phyloP scores from a whole-genome alignment of 2,113 vertebrate species.

The Mus spicilegus region DNA sequence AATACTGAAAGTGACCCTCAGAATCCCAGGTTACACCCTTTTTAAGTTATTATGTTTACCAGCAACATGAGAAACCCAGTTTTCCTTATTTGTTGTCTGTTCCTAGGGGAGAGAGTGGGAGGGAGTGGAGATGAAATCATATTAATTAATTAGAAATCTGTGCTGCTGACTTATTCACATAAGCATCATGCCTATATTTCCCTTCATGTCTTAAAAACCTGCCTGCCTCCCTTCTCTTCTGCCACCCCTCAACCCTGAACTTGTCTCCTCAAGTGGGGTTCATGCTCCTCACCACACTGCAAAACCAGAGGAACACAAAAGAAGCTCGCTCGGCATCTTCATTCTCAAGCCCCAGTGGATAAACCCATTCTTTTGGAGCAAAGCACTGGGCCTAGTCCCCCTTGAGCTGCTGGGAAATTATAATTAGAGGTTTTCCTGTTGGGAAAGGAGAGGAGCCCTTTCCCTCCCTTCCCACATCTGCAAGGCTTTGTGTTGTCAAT shows the following conservation, averaged over 20 bases:
- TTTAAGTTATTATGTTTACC: constrained; percentile 16
- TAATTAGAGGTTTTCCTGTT: constrained; percentile 81
- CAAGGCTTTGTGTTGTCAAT: constrained; percentile 45
- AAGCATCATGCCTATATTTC: not conserved
- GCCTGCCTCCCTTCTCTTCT: not conserved
- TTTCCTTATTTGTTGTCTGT: constrained; percentile 18
- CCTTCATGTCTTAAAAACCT: not conserved
- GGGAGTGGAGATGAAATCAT: not conserved
- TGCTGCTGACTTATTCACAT: constrained; percentile 16
- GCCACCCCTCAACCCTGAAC: not conserved
- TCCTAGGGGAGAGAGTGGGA: not conserved
- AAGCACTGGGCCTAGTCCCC: constrained; percentile 63
- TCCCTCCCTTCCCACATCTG: constrained; percentile 35
- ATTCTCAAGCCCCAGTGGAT: constrained; percentile 54
- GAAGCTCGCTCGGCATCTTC: constrained; percentile 54
- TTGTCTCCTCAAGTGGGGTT: not conserved
- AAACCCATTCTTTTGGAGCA: constrained; percentile 56
- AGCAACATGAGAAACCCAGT: not conserved
- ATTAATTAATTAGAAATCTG: not conserved
- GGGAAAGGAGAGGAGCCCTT: constrained; percentile 70
- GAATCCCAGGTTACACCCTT: not conserved
- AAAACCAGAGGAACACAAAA: constrained; percentile 43
- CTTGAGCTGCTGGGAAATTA: constrained; percentile 75
- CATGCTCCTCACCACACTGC: not conserved
- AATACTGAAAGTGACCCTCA: not conserved